These are phyloP conservation scores for Cetoscarus ocellatus DNA, from an alignment of 2,797 vertebrate genomes.

Conservation along the genomic window DNA sequence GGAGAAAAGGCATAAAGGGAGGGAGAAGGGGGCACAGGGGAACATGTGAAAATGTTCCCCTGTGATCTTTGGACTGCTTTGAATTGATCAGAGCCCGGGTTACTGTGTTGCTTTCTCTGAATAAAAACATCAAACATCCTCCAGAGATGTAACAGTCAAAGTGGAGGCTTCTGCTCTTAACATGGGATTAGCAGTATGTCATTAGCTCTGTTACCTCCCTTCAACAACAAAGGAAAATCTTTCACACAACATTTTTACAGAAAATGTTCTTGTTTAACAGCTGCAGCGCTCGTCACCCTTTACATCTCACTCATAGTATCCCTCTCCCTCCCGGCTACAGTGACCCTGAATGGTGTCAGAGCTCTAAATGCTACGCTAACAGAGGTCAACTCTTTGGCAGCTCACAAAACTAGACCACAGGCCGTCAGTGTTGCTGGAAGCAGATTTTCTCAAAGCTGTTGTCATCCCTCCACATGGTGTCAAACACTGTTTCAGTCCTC, in stretches of 20 bases:
- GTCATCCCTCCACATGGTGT: conserved; percentile 32
- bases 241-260: conserved; percentile 68
- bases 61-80: conserved; percentile 10
- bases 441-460: conserved; percentile 38
- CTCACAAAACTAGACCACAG: conserved; percentile 29
- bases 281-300: not conserved
- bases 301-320: conserved; percentile 19
- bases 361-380: conserved; percentile 38
- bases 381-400: conserved; percentile 43
- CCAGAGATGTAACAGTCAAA: conserved; percentile 1
- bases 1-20: conserved; percentile 29
- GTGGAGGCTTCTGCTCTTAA: conserved; percentile 13
- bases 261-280: conserved; percentile 42
- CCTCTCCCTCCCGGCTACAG: conserved; percentile 14
- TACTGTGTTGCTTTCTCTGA: conserved; percentile 14
- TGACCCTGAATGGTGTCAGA: conserved; percentile 42
- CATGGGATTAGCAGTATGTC: conserved; percentile 47
- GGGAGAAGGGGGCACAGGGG: not conserved
- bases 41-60: conserved; percentile 30
- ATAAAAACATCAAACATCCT: conserved; percentile 26
- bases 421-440: conserved; percentile 8
- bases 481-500: conserved; percentile 1
- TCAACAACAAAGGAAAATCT: conserved; percentile 44
- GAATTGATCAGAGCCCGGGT: conserved; percentile 10
- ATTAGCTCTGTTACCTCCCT: conserved; percentile 42